phyloP scores from a whole-genome alignment of 2,888 invertebrate genomes.

The Chaetogeoica ovagalla region DNA sequence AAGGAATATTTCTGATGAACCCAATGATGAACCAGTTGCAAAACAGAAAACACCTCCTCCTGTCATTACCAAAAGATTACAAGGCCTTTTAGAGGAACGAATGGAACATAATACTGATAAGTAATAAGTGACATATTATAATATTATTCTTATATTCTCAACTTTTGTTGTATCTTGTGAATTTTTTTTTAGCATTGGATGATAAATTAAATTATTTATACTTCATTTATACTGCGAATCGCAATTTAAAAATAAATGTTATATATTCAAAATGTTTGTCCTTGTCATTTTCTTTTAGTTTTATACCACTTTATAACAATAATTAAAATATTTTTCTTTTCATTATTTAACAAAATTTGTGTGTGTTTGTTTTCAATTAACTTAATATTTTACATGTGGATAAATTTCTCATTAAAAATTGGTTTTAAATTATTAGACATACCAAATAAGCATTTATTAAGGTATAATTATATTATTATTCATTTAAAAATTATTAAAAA shows the following conservation, averaged over 20 bases:
- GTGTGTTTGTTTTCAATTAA: neutral
- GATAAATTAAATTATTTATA: conserved; percentile 1
- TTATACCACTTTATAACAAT: neutral
- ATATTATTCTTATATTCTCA: neutral
- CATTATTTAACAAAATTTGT: conserved; percentile 12
- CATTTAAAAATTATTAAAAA: neutral
- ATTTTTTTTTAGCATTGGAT: conserved; percentile 24
- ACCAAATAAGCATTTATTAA: neutral
- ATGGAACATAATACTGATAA: conserved; percentile 46
- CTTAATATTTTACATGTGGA: neutral
- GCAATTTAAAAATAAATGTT: neutral
- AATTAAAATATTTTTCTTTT: neutral
- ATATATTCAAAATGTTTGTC: conserved; percentile 7
- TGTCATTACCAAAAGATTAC: conserved; percentile 44
- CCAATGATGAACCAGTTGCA: conserved; percentile 7
- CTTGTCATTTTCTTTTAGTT: conserved; percentile 7
- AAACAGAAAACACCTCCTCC: conserved; percentile 49
- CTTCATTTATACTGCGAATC: neutral
- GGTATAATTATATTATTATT: neutral
- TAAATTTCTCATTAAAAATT: neutral
- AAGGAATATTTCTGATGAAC: conserved; percentile 33
- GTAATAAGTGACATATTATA: neutral
- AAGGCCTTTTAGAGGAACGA: conserved; percentile 47
- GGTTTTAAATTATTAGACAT: neutral
- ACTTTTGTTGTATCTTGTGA: conserved; percentile 40